Evolutionary conservation across 30 jellyfish, hydroid and myxozoan species (phyloP), one percentile per base, ranked within the genome.

Genomic region (Turritopsis dohrnii): DNA sequence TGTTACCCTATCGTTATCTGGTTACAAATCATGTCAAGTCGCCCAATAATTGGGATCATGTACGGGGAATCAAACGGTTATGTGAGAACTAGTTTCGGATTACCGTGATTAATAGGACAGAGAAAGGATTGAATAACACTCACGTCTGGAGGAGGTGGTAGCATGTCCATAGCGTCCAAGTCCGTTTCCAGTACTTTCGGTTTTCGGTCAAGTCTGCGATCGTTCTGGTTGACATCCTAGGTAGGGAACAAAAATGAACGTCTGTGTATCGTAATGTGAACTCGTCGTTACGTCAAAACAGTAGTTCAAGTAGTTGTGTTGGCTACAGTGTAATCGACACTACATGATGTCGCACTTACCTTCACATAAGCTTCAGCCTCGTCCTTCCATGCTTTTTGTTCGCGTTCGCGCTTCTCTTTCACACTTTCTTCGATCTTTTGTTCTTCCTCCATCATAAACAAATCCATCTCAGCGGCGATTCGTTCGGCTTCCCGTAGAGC

Each of bases 81-180:
- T n/a, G n/a, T n/a, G n/a, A n/a, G n/a, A n/a, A n/a, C n/a, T n/a
- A n/a, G n/a, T n/a, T n/a, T n/a, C n/a, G n/a, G n/a, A n/a, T n/a
- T n/a, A n/a, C 60, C 5, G 60, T 5, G 60, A 41, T 3, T 41
- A 13, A 41, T 41, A 13, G 60, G 60, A 41, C 60, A 21, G 18
- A 0, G 31, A 77, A 52, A 28, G 28, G 80, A 21, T 77, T 21
- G 41, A 29, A 66, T 13, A 81, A 19, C 30, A 27, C 95, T 27
- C 80, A 93, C 98, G 86, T 88, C 96, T 26, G 98, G 98, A 1
- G 98, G 98, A 0, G 98, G 96, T 7, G 98, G 98, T 28, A 93
- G 81, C 75, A 84, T 80, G 29, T 93, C 98, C 21, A 41, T 26
- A 22, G 29, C 84, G 66, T 81, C 88, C 1, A 85, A 75, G 54